These are phyloP conservation scores for Eledone cirrhosa DNA, from an alignment of 2,888 invertebrate genomes.

Conservation along the genomic window DNA sequence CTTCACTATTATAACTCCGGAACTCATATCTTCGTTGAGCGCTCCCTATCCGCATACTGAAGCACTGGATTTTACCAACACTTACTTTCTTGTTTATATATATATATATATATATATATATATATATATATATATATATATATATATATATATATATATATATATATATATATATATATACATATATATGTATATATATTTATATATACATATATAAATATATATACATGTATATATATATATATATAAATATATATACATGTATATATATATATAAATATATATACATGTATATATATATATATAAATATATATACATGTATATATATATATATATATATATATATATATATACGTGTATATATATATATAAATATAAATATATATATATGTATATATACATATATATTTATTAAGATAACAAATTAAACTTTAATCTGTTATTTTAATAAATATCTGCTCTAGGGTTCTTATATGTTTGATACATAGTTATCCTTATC, in stretches of 20 bases:
- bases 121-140: constrained; percentile 11
- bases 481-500: too few species aligned
- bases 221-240: background rate
- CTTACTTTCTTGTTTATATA: too few species aligned
- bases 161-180: constrained; percentile 11
- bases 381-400: constrained; percentile 1
- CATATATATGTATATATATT: background rate
- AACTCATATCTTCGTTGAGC: too few species aligned
- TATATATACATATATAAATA: constrained; percentile 3
- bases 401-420: background rate
- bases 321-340: constrained; percentile 11
- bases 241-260: constrained; percentile 8
- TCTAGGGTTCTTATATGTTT: too few species aligned
- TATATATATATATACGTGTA: background rate
- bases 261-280: constrained; percentile 1
- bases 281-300: background rate
- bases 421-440: too few species aligned
- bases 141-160: constrained; percentile 12
- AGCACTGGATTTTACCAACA: too few species aligned
- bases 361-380: background rate
- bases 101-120: constrained; percentile 2
- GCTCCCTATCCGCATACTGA: too few species aligned
- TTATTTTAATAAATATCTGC: too few species aligned
- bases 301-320: constrained; percentile 9
- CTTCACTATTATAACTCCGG: too few species aligned